A percentile compares a stretch with the other conserved stretches of the same genome.
phyloP scores from a whole-genome alignment of 2,113 vertebrate genomes.

The Pterophyllum scalare region DNA sequence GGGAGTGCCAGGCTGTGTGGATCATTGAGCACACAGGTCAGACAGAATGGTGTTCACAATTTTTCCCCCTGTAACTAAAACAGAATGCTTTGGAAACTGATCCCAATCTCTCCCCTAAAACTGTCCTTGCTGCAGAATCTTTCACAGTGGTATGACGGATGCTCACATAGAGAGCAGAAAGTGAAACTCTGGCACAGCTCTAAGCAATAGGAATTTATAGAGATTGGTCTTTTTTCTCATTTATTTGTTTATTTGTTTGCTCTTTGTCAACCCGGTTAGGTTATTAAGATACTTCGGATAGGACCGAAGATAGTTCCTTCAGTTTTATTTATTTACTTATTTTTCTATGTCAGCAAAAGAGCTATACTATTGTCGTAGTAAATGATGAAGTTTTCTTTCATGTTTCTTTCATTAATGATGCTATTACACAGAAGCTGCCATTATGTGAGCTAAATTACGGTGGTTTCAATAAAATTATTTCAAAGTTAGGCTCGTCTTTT shows the following conservation, averaged over 20 bases:
- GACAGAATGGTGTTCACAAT: not conserved
- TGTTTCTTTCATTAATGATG: not conserved
- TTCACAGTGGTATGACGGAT: not conserved
- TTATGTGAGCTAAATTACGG: not conserved
- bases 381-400: not conserved
- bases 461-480: not conserved
- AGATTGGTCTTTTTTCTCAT: not conserved
- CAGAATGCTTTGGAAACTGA: not conserved
- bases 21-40: not conserved
- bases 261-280: not conserved
- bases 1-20: not conserved
- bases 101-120: not conserved
- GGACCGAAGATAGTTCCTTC: not conserved
- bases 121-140: slow-evolving; percentile 25
- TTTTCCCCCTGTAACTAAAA: not conserved
- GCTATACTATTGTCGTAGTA: not conserved
- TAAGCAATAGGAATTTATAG: not conserved
- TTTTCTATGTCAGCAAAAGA: not conserved
- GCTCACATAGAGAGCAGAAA: not conserved
- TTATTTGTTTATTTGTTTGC: too few species aligned
- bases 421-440: not conserved
- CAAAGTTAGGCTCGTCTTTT: not conserved
- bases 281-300: not conserved
- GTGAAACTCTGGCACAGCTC: not conserved
- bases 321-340: not conserved